These are phyloP conservation scores for Cisticola juncidis DNA, from an alignment of 2,113 vertebrate species.

Conservation along the genomic window DNA sequence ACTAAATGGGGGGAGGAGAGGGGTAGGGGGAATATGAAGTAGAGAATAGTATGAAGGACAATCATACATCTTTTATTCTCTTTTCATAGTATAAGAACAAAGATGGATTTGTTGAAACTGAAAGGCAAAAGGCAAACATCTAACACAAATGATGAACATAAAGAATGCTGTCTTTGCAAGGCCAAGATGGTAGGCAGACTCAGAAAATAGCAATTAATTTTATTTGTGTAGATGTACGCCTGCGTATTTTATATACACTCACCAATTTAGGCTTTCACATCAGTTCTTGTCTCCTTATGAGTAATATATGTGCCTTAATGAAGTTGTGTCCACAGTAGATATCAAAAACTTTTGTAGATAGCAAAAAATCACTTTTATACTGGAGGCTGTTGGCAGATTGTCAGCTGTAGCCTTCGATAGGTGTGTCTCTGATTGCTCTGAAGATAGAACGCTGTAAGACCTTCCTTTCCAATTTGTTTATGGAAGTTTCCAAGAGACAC, in stretches of 20 bases:
- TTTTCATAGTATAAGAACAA: neutral
- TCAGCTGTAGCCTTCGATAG: rapidly evolving
- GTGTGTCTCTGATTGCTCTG: neutral
- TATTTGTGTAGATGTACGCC: neutral
- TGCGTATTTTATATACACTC: neutral
- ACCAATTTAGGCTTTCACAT: neutral
- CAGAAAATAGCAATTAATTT: neutral
- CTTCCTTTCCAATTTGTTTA: neutral
- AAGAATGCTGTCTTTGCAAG: neutral
- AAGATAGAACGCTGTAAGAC: neutral
- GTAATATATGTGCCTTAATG: neutral
- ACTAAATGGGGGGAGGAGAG: neutral
- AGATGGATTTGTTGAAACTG: neutral
- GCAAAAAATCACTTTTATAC: neutral
- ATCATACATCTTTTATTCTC: neutral
- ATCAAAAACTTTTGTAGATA: neutral
- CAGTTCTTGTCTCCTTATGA: neutral
- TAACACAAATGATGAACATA: neutral
- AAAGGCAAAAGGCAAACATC: neutral
- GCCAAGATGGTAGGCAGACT: neutral
- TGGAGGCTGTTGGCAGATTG: neutral
- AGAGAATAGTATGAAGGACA: neutral
- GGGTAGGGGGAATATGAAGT: neutral
- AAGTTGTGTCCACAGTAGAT: neutral
- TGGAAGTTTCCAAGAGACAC: neutral